A percentile compares a stretch with the other conserved stretches of the same genome.
phyloP scores from a whole-genome alignment of 1,140 invertebrate species.

The Polyergus mexicanus region DNA sequence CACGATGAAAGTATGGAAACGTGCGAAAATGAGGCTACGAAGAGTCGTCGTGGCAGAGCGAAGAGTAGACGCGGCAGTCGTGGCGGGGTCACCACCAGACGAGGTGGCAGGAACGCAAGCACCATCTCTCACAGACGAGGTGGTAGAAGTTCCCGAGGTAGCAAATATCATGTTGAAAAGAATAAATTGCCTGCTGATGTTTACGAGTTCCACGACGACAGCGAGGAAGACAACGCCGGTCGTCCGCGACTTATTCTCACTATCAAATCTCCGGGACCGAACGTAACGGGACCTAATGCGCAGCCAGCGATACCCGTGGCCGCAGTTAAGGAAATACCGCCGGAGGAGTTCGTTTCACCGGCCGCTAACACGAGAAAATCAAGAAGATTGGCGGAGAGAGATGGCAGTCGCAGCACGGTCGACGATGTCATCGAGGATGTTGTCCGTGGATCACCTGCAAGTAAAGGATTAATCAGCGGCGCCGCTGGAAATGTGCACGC shows the following conservation, averaged over 20 bases:
- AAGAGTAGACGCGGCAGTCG: conserved; percentile 85
- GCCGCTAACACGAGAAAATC: conserved; percentile 91
- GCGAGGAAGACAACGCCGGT: conserved; percentile 90
- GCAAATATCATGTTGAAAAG: conserved; percentile 88
- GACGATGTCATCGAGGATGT: conserved; percentile 96
- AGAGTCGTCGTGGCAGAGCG: conserved; percentile 79
- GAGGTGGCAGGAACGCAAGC: conserved; percentile 81
- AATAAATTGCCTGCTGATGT: conserved; percentile 90
- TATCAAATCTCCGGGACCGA: conserved; percentile 90
- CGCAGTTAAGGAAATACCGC: conserved; percentile 88
- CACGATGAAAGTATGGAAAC: conserved; percentile 83
- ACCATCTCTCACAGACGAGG: conserved; percentile 84
- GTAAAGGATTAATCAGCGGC: conserved; percentile 75
- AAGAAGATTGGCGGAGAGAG: conserved; percentile 92
- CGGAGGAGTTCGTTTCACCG: conserved; percentile 89
- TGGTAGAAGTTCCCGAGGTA: conserved; percentile 86
- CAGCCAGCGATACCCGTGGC: conserved; percentile 83
- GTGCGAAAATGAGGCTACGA: conserved; percentile 81
- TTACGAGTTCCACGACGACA: conserved; percentile 95
- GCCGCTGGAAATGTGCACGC: conserved; percentile 68
- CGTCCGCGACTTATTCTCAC: conserved; percentile 92
- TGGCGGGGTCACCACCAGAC: conserved; percentile 86
- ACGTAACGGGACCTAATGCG: conserved; percentile 79
- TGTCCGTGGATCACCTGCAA: conserved; percentile 88
- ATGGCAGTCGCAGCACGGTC: conserved; percentile 90